Evolutionary conservation across 2,888 invertebrate species (phyloP).

Genomic region (Drosophila robusta): DNA sequence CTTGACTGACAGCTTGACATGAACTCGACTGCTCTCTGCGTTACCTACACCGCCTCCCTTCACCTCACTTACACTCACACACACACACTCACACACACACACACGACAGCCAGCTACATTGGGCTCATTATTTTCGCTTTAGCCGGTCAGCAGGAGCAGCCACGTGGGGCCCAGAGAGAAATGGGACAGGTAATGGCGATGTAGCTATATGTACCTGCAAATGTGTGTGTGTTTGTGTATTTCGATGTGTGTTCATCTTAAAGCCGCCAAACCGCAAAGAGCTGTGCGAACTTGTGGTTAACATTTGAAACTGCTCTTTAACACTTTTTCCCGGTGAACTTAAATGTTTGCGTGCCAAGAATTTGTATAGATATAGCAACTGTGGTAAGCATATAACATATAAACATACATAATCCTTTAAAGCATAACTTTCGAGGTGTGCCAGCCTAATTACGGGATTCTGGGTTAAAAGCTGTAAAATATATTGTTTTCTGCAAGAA

Average conservation of each 20-base stretch:
- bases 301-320: slow-evolving; percentile 35
- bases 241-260: slow-evolving; percentile 36
- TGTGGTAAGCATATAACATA: too few relatives aligned
- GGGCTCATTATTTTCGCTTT: slow-evolving; percentile 77
- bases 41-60: slow-evolving; percentile 25
- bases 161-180: slow-evolving; percentile 29
- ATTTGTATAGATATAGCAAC: too few relatives aligned
- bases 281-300: slow-evolving; percentile 39
- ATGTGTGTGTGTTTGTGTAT: slow-evolving; percentile 29
- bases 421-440: too few relatives aligned
- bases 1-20: slow-evolving; percentile 80
- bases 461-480: too few relatives aligned
- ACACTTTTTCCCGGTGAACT: background rate
- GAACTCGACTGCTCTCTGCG: slow-evolving; percentile 73
- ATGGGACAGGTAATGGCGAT: slow-evolving; percentile 48
- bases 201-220: slow-evolving; percentile 9
- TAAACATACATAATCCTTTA: too few relatives aligned
- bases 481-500: too few relatives aligned
- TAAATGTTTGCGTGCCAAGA: slow-evolving; percentile 6
- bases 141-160: slow-evolving; percentile 61
- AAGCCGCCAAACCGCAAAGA: slow-evolving; percentile 65
- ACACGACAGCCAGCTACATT: slow-evolving; percentile 52
- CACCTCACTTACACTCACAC: slow-evolving; percentile 5
- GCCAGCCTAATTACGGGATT: too few relatives aligned
- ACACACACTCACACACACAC: background rate